phyloP scores from a whole-genome alignment of 2,113 vertebrate genomes.

The Chionodraco myersi region DNA sequence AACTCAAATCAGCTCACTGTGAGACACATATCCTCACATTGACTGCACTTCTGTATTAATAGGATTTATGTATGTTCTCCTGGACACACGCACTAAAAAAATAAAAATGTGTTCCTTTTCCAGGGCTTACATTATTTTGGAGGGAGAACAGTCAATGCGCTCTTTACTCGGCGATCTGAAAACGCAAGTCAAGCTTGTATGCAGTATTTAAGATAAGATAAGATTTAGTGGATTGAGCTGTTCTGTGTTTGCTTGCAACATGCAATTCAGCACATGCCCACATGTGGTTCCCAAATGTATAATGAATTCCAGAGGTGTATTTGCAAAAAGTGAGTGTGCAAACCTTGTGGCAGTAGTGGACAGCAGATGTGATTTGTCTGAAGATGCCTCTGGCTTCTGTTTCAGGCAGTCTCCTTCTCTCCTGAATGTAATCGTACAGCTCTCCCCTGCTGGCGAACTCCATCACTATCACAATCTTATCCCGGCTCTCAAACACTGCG shows the following conservation, averaged over 20 bases:
- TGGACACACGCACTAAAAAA: conserved; percentile 36
- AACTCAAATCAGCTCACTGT: conserved; percentile 36
- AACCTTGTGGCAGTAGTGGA: conserved; percentile 87
- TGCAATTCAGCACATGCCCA: conserved; percentile 37
- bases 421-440: conserved; percentile 85
- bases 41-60: conserved; percentile 16
- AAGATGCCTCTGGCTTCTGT: conserved; percentile 85
- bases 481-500: conserved; percentile 86
- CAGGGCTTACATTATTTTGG: conserved; percentile 19
- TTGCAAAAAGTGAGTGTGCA: neutral
- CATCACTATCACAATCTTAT: conserved; percentile 89
- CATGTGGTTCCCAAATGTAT: conserved; percentile 21
- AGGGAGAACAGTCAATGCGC: conserved; percentile 38
- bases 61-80: conserved; percentile 41
- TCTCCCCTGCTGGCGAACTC: conserved; percentile 86
- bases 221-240: conserved; percentile 68
- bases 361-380: conserved; percentile 85
- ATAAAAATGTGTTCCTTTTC: conserved; percentile 25
- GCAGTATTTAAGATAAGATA: conserved; percentile 65
- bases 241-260: conserved; percentile 49
- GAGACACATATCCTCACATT: conserved; percentile 5
- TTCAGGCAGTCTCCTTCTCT: conserved; percentile 79
- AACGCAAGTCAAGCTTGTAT: conserved; percentile 74
- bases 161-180: conserved; percentile 70
- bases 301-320: conserved; percentile 23